Evolutionary conservation across 1,140 invertebrate species (phyloP).

Genomic region (Cydia strobilella): DNA sequence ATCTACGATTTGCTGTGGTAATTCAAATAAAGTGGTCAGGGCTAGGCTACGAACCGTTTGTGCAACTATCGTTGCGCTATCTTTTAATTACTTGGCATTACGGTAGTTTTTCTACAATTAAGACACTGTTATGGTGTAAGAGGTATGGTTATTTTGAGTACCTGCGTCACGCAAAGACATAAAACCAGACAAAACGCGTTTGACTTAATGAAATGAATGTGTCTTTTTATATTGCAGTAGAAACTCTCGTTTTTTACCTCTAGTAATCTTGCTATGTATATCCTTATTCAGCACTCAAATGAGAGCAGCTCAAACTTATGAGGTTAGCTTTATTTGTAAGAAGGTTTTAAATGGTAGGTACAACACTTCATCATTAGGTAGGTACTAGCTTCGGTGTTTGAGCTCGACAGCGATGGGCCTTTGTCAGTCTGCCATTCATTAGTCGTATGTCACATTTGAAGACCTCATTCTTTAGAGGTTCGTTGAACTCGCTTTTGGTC

Average conservation of each 20-base stretch:
- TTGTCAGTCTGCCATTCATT: slow-evolving; percentile 74
- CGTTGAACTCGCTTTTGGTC: slow-evolving; percentile 67
- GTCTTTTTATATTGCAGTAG: not conserved
- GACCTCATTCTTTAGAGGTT: slow-evolving; percentile 66
- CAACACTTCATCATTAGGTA: slow-evolving; percentile 34
- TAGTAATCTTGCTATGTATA: too few species aligned
- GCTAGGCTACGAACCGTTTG: slow-evolving; percentile 31
- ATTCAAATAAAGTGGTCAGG: slow-evolving; percentile 37
- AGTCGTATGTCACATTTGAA: slow-evolving; percentile 67
- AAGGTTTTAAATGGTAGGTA: not conserved
- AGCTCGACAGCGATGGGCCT: slow-evolving; percentile 46
- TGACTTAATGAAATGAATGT: not conserved
- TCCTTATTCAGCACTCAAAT: too few species aligned
- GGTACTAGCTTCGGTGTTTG: slow-evolving; percentile 42
- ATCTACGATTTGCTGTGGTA: slow-evolving; percentile 26
- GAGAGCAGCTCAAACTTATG: too few species aligned
- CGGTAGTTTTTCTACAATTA: slow-evolving; percentile 28
- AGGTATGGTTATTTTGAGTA: slow-evolving; percentile 18
- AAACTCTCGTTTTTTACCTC: too few species aligned
- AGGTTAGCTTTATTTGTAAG: too few species aligned
- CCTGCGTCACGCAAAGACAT: not conserved
- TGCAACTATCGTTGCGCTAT: slow-evolving; percentile 33
- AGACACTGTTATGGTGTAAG: slow-evolving; percentile 31
- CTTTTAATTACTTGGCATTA: slow-evolving; percentile 32
- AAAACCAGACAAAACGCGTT: not conserved